A percentile compares a stretch with the other conserved stretches of the same genome.
Conservation (phyloP, 2,888 invertebrate species). For the Periphyllus acericola region DNA sequence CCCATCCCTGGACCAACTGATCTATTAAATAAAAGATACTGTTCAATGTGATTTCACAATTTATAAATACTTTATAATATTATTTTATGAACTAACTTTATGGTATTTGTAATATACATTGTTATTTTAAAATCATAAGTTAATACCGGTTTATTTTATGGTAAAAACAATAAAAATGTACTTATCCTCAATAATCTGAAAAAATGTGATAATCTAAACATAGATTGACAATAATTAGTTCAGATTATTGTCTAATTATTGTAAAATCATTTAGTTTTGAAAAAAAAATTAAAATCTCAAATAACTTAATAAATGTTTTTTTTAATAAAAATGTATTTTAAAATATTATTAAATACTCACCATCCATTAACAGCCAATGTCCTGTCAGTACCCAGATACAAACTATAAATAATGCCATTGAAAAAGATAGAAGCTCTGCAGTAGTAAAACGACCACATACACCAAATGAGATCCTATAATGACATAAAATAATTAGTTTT, state of each 20-base stretch:
- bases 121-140: not conserved
- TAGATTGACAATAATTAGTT: not conserved
- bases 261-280: too few species aligned
- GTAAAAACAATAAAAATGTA: too few species aligned
- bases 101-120: not conserved
- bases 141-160: too few species aligned
- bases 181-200: too few species aligned
- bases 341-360: constrained; percentile 68
- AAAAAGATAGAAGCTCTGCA: constrained; percentile 92
- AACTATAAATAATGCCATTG: constrained; percentile 90
- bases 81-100: not conserved
- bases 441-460: constrained; percentile 93
- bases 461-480: constrained; percentile 81
- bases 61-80: too few species aligned
- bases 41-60: too few species aligned
- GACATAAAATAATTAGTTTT: not conserved
- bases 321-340: not conserved
- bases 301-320: too few species aligned
- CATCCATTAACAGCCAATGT: constrained; percentile 98
- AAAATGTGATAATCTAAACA: not conserved
- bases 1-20: too few species aligned
- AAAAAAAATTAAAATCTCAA: not conserved
- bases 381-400: constrained; percentile 98
- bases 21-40: not conserved
- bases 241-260: not conserved